These are phyloP conservation scores for Scrobipalpa atriplicella DNA, from an alignment of 2,888 invertebrate species.

Conservation along the genomic window DNA sequence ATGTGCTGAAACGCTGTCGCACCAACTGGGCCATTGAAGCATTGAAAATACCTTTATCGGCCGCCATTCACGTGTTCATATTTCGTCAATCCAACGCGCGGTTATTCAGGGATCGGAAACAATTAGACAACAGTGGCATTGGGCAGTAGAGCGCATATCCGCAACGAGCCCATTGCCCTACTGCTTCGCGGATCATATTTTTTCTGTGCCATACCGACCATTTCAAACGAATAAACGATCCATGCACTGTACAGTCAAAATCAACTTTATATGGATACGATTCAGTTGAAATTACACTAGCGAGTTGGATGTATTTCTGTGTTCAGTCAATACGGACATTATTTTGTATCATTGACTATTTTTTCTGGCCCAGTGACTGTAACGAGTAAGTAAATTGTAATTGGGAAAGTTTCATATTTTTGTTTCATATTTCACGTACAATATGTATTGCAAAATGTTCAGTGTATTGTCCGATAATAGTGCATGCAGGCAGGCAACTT, in stretches of 20 bases:
- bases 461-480: background rate
- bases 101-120: constrained; percentile 80
- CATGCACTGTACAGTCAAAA: background rate
- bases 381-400: constrained; percentile 14
- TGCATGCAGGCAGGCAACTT: background rate
- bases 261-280: background rate
- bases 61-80: constrained; percentile 71
- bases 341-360: constrained; percentile 19
- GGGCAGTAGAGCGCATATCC: constrained; percentile 79
- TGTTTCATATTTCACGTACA: background rate
- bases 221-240: constrained; percentile 15
- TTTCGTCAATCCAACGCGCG: constrained; percentile 71
- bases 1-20: constrained; percentile 33
- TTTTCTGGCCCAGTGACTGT: constrained; percentile 21
- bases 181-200: constrained; percentile 65
- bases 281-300: background rate
- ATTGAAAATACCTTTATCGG: constrained; percentile 56
- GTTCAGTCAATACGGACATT: constrained; percentile 17
- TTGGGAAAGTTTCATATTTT: constrained; percentile 12
- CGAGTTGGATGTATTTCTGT: background rate
- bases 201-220: constrained; percentile 32
- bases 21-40: constrained; percentile 49
- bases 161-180: constrained; percentile 64
- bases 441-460: background rate
- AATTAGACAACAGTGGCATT: constrained; percentile 79